These are phyloP conservation scores for Tinea pellionella DNA, from an alignment of 2,888 invertebrate genomes.

Conservation along the genomic window DNA sequence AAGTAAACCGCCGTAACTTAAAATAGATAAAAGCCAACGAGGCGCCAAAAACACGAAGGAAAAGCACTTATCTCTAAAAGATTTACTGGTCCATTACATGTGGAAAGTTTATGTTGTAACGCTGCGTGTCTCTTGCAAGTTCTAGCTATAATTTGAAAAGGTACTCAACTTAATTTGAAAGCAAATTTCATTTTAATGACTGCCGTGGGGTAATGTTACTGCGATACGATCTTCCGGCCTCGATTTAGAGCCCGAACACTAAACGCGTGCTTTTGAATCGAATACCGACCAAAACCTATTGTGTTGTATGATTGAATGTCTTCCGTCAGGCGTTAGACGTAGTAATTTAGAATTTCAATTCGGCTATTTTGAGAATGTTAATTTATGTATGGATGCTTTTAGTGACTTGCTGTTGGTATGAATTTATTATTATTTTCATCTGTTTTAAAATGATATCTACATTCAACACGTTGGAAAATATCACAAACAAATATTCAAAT, in stretches of 20 bases:
- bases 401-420: neutral
- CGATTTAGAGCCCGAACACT: slow-evolving; percentile 31
- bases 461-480: no score
- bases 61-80: slow-evolving; percentile 5
- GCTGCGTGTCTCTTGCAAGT: slow-evolving; percentile 1
- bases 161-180: slow-evolving; percentile 27
- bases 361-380: slow-evolving; percentile 2
- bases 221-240: slow-evolving; percentile 40
- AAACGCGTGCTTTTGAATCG: slow-evolving; percentile 1
- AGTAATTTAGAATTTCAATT: slow-evolving; percentile 1
- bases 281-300: neutral
- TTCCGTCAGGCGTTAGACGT: neutral
- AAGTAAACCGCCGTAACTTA: neutral
- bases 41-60: neutral
- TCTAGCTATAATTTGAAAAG: neutral
- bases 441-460: neutral
- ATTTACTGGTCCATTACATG: slow-evolving; percentile 4
- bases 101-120: neutral
- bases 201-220: slow-evolving; percentile 23
- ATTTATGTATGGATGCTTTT: neutral
- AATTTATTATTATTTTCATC: slow-evolving; percentile 2
- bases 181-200: slow-evolving; percentile 66
- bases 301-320: slow-evolving; percentile 12
- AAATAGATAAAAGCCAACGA: slow-evolving; percentile 1
- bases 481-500: no score